Base-by-base conservation (phyloP, 2,888 invertebrate genomes). In the Anthophora plumipes region DNA sequence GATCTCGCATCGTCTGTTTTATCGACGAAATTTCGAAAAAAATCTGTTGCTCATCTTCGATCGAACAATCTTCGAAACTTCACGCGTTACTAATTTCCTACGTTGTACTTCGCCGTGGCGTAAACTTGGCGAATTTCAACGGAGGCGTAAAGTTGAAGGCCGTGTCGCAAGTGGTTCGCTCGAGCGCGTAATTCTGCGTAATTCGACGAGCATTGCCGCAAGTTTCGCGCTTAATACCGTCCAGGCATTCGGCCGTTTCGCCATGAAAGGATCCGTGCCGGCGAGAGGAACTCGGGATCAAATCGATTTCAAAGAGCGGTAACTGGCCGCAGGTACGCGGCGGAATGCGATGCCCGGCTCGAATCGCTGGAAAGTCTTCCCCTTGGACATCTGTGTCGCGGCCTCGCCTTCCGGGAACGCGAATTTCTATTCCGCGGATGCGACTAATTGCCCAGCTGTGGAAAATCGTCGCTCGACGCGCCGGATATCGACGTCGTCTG, bases 351-450 rank as follows among this genome's bases (percentile, higher is more conserved):
- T 52, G 41, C 2, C 31, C 31, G 66, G 37, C 73, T 66, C 57
- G 80, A 78, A 66, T 63, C 67, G 77, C 64, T 80, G 82, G 84
- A 86, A 82, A 80, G 68, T 63, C 71, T 59, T 52, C 60, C 68
- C 46, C 39, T 31, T 41, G 60, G 70, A 77, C 69, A 77, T 74
- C 60, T 75, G 85, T 71, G 77, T 43, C 75, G 63, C 66, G 55
- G 43, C 55, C 72, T 46, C 64, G 66, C 48, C 77, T 86, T 86
- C 86, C 78, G 57, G 70, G 82, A 86, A 86, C 63, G 70, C 76
- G 69, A 86, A 86, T 86, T 86, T 86, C 82, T 80, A 85, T 82
- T 86, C 84, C 73, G 61, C 25, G 76, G 80, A 76, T 48, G 82
- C 70, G 77, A 48, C 70, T 75, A 72, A 84, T 77, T 57, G 77